These are phyloP conservation scores for Rhamnusium bicolor DNA, from an alignment of 2,888 invertebrate species.

Conservation along the genomic window DNA sequence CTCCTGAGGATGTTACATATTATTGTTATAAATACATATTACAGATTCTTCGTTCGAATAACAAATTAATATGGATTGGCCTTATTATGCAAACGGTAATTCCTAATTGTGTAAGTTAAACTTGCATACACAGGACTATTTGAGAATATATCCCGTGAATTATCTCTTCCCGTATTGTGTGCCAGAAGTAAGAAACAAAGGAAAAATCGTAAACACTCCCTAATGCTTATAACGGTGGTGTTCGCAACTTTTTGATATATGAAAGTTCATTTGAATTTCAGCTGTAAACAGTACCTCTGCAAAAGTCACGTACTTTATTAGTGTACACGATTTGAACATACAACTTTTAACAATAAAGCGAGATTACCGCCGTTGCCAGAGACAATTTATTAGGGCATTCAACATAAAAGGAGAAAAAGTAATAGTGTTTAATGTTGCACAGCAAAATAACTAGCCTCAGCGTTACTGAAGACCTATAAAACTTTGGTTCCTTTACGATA, in stretches of 20 bases:
- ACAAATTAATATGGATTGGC: too few relatives aligned
- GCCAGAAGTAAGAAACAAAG: background rate
- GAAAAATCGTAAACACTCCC: constrained; percentile 12
- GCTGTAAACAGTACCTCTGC: constrained; percentile 13
- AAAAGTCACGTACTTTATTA: constrained; percentile 55
- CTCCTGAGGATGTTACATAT: too few relatives aligned
- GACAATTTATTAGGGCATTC: constrained; percentile 48
- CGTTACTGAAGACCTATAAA: background rate
- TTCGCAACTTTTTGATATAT: constrained; percentile 27
- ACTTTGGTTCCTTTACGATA: background rate
- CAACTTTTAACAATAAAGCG: constrained; percentile 54
- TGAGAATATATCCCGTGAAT: too few relatives aligned
- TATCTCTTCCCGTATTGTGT: too few relatives aligned
- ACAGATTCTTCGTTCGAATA: too few relatives aligned
- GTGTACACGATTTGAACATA: constrained; percentile 51
- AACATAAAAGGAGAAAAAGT: constrained; percentile 39
- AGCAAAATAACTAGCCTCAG: constrained; percentile 21
- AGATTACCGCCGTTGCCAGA: constrained; percentile 44
- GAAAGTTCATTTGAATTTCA: constrained; percentile 22
- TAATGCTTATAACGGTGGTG: background rate
- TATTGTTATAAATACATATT: too few relatives aligned
- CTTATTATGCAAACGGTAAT: too few relatives aligned
- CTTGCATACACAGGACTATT: too few relatives aligned
- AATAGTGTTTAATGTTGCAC: constrained; percentile 41
- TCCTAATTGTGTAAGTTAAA: too few relatives aligned